These are phyloP conservation scores for Lasioglossum albipes DNA, from an alignment of 1,140 invertebrate species.

Conservation along the genomic window DNA sequence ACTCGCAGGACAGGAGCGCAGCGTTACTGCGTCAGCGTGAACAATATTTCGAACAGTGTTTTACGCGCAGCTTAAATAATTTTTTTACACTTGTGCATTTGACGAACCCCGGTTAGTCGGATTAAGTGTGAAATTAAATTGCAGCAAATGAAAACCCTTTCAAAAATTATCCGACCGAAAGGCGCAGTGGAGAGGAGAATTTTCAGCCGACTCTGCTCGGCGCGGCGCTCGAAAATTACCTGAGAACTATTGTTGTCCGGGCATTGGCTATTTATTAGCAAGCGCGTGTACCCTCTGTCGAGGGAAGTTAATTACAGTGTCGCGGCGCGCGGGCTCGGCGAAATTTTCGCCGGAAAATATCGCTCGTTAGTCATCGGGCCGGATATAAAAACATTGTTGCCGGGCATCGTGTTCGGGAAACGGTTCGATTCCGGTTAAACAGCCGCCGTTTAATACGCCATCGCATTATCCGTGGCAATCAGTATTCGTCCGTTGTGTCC, in stretches of 20 bases:
- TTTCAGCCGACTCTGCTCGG: too few relatives aligned
- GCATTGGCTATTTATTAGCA: conserved; percentile 33
- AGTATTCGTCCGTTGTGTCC: conserved; percentile 5
- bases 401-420: not conserved
- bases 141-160: too few relatives aligned
- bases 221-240: conserved; percentile 8
- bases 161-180: too few relatives aligned
- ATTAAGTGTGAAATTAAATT: too few relatives aligned
- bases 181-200: too few relatives aligned
- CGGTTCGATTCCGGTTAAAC: conserved; percentile 23
- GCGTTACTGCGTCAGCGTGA: too few relatives aligned
- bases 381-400: not conserved
- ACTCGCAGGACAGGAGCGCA: too few relatives aligned
- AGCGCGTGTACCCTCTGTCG: not conserved
- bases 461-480: not conserved
- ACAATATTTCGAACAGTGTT: too few relatives aligned
- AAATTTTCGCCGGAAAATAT: conserved; percentile 6
- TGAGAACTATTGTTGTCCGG: not conserved
- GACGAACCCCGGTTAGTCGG: too few relatives aligned
- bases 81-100: too few relatives aligned
- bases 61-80: too few relatives aligned
- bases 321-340: not conserved
- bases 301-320: conserved; percentile 47
- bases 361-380: not conserved
- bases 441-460: conserved; percentile 9